Evolutionary conservation across 2,797 vertebrate genomes (phyloP).

Genomic region (Amniataba percoides): DNA sequence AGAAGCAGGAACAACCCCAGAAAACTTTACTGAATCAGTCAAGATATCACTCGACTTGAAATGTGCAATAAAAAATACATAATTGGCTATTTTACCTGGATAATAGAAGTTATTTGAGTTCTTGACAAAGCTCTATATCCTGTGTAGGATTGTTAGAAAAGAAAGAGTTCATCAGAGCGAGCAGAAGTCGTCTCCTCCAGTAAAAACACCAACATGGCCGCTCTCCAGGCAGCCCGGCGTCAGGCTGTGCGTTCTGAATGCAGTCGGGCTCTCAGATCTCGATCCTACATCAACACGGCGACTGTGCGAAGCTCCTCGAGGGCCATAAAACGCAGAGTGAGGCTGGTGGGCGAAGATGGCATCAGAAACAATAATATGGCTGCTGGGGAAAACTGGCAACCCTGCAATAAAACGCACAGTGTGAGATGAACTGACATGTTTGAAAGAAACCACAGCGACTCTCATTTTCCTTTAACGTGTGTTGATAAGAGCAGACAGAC

Average conservation of each 20-base stretch:
- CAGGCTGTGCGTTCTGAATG: slow-evolving; percentile 56
- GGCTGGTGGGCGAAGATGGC: slow-evolving; percentile 49
- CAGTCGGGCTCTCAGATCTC: slow-evolving; percentile 42
- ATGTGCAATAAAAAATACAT: background rate
- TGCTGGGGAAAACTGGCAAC: slow-evolving; percentile 33
- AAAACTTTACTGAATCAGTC: background rate
- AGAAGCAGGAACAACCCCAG: background rate
- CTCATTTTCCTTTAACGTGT: background rate
- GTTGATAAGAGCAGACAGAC: background rate
- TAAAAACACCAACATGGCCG: slow-evolving; percentile 54
- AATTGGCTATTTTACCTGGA: background rate
- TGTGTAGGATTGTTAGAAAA: background rate
- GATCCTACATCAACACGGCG: slow-evolving; percentile 53
- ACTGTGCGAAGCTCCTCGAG: slow-evolving; percentile 9
- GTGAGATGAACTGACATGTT: slow-evolving; percentile 7
- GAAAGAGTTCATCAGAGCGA: background rate
- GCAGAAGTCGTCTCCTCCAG: slow-evolving; percentile 34
- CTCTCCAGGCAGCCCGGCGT: slow-evolving; percentile 23
- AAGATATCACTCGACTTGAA: background rate
- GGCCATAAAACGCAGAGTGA: slow-evolving; percentile 31
- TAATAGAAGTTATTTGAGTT: background rate
- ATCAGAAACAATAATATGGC: slow-evolving; percentile 54
- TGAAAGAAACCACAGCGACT: slow-evolving; percentile 21
- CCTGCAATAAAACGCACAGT: background rate
- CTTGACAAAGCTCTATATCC: background rate